These are phyloP conservation scores for Ginglymostoma cirratum DNA, from an alignment of 2,113 vertebrate genomes.

Conservation along the genomic window DNA sequence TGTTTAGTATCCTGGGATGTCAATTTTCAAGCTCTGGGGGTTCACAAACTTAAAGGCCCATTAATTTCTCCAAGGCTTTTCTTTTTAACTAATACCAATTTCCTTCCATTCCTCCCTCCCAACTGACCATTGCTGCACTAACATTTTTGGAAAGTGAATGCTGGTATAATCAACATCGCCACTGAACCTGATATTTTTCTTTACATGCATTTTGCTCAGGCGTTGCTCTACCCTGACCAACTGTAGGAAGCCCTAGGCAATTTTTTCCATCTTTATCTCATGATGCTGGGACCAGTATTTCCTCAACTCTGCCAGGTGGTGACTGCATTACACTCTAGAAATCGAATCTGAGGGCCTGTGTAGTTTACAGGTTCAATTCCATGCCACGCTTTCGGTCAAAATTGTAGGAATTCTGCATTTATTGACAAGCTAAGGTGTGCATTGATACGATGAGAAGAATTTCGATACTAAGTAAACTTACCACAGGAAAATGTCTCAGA, in stretches of 20 bases:
- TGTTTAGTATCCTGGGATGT: too few species aligned
- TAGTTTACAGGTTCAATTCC: neutral
- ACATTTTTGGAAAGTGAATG: neutral
- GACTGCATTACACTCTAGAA: neutral
- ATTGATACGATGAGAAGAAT: neutral
- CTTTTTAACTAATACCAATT: too few species aligned
- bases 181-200: neutral
- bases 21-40: too few species aligned
- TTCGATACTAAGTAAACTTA: neutral
- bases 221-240: neutral
- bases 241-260: neutral
- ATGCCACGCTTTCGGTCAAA: neutral
- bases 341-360: neutral
- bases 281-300: neutral
- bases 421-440: neutral
- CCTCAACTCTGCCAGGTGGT: neutral
- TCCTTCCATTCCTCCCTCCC: too few species aligned
- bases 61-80: too few species aligned
- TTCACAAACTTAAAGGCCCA: too few species aligned
- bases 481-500: conserved; percentile 32
- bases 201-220: neutral
- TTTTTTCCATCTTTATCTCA: neutral
- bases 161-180: neutral
- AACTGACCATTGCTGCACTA: too few species aligned
- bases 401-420: neutral